Conservation (phyloP, 30 jellyfish, hydroid and myxozoan genomes). For the Aurelia sp. region DNA sequence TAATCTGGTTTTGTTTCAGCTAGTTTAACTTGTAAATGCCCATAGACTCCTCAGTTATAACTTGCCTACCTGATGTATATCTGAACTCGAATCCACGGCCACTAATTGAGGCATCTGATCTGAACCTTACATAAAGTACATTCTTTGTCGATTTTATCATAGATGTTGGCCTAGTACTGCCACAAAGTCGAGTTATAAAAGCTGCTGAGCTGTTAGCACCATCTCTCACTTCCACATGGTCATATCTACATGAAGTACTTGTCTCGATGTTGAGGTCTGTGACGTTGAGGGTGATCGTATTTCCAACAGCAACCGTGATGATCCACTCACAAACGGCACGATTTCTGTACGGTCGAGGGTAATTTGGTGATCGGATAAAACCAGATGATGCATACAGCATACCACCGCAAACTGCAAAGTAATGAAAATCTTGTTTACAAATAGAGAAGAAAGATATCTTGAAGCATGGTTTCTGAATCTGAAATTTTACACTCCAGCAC, state of each 20-base stretch:
- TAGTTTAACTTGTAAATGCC: too few relatives aligned
- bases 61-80: too few relatives aligned
- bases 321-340: slow-evolving; percentile 71
- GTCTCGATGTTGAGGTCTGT: slow-evolving; percentile 62
- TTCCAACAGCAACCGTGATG: slow-evolving; percentile 66
- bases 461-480: too few relatives aligned
- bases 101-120: slow-evolving; percentile 48
- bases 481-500: too few relatives aligned
- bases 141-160: slow-evolving; percentile 45
- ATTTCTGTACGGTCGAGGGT: slow-evolving; percentile 78
- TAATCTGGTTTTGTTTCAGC: too few relatives aligned
- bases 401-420: slow-evolving; percentile 87
- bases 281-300: slow-evolving; percentile 56
- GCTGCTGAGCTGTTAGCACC: slow-evolving; percentile 49
- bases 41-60: too few relatives aligned
- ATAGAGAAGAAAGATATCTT: too few relatives aligned
- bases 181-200: slow-evolving; percentile 62
- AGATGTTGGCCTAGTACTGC: slow-evolving; percentile 16
- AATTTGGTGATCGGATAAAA: slow-evolving; percentile 71
- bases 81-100: slow-evolving; percentile 71
- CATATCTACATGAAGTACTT: slow-evolving; percentile 58
- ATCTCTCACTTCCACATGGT: slow-evolving; percentile 59
- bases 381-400: slow-evolving; percentile 71
- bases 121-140: slow-evolving; percentile 43
- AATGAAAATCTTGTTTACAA: background rate